Conservation (phyloP, 1,140 invertebrate species). For the Samia ricini region DNA sequence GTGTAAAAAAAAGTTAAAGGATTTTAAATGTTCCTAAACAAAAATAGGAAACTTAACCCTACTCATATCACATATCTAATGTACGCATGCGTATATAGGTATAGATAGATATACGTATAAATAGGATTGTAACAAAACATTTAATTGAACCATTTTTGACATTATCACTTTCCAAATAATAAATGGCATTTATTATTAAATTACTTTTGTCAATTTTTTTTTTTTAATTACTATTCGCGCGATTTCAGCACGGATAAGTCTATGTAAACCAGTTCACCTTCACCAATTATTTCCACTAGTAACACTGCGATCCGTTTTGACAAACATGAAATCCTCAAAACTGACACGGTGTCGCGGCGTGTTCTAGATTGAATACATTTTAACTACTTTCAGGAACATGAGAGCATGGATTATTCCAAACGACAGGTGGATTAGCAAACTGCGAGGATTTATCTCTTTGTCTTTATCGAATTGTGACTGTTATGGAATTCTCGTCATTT, state of each 20-base stretch:
- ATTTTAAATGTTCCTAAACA: too few species aligned
- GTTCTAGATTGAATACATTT: not conserved
- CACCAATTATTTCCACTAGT: not conserved
- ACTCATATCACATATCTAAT: too few species aligned
- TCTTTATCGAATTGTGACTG: slow-evolving; percentile 13
- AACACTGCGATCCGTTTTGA: not conserved
- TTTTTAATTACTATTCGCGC: not conserved
- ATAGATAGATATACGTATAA: too few species aligned
- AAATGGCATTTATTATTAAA: too few species aligned
- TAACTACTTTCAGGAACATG: not conserved
- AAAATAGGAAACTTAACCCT: too few species aligned
- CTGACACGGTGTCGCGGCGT: slow-evolving; percentile 2
- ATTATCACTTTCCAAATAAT: too few species aligned
- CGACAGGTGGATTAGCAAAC: slow-evolving; percentile 18
- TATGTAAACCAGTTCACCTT: not conserved
- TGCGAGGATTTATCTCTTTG: slow-evolving; percentile 9
- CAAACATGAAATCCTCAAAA: not conserved
- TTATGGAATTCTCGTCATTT: slow-evolving; percentile 3
- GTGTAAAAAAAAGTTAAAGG: too few species aligned
- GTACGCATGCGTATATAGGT: too few species aligned
- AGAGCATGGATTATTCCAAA: not conserved
- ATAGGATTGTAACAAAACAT: too few species aligned
- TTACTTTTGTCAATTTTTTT: too few species aligned
- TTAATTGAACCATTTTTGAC: too few species aligned
- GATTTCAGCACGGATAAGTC: not conserved